Percentiles rank a stretch among this genome's conserved stretches.
Conservation (phyloP, 2,797 vertebrate genomes). For the Myotis findleyi region DNA sequence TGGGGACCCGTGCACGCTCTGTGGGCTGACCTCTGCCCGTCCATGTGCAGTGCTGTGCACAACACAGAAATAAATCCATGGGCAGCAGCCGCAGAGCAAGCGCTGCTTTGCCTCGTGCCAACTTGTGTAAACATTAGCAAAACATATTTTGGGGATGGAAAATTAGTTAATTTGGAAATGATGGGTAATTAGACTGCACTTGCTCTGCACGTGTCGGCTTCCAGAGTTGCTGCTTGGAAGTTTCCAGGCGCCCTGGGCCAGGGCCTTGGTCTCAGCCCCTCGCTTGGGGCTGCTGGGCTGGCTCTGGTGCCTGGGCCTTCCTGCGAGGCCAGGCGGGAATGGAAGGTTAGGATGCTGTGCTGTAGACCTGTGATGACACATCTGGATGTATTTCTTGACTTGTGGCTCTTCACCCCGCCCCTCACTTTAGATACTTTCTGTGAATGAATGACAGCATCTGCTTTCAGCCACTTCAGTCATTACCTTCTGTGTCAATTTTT, state of each 20-base stretch:
- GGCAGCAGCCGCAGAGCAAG: accelerated
- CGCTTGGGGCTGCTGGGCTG: accelerated
- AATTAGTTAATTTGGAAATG: slow-evolving; percentile 54
- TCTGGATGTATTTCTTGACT: not conserved
- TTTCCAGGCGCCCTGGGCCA: not conserved
- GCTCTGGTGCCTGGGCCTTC: accelerated
- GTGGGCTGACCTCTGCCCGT: slow-evolving; percentile 44
- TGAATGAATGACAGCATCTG: not conserved
- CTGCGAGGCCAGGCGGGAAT: accelerated
- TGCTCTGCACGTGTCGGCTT: not conserved
- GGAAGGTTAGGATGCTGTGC: accelerated
- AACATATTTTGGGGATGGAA: not conserved
- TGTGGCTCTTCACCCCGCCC: not conserved
- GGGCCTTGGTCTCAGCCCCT: not conserved
- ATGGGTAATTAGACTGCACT: not conserved
- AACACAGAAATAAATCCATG: accelerated
- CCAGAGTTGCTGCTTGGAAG: not conserved
- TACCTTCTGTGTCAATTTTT: not conserved
- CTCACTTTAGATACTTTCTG: not conserved
- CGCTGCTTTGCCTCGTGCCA: not conserved
- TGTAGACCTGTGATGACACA: not conserved
- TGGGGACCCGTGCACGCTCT: not conserved
- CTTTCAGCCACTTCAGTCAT: not conserved
- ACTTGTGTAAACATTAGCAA: not conserved
- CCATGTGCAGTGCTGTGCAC: not conserved